phyloP scores from a whole-genome alignment of 2,888 invertebrate species.

The Mythimna albipuncta region DNA sequence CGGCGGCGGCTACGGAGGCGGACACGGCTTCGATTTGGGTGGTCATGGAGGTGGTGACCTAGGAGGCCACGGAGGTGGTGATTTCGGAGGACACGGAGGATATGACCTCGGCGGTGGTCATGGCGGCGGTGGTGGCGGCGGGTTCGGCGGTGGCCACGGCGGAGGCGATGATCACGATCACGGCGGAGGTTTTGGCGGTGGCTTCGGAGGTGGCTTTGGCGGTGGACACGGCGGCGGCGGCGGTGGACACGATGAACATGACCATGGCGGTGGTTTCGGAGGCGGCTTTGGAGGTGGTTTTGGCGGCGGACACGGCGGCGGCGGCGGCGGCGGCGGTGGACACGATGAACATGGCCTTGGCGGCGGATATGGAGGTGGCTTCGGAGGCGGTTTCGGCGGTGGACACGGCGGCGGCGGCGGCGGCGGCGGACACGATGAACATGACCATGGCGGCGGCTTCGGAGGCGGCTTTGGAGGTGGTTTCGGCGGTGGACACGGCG shows the following conservation, averaged over 20 bases:
- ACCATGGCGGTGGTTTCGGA: conserved; percentile 63
- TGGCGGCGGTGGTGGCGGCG: conserved; percentile 56
- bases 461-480: conserved; percentile 62
- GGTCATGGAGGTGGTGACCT: conserved; percentile 51
- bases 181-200: conserved; percentile 62
- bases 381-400: conserved; percentile 73
- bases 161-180: conserved; percentile 67
- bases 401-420: conserved; percentile 63
- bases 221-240: conserved; percentile 68
- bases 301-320: conserved; percentile 62
- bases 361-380: conserved; percentile 66
- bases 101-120: conserved; percentile 57
- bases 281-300: conserved; percentile 63
- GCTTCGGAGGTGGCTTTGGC: conserved; percentile 62
- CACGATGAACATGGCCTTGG: conserved; percentile 63
- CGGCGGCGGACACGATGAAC: conserved; percentile 67
- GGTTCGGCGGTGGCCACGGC: conserved; percentile 61
- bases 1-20: conserved; percentile 67
- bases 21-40: conserved; percentile 72
- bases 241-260: conserved; percentile 67
- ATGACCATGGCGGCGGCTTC: conserved; percentile 64
- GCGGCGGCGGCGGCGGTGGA: conserved; percentile 61
- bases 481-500: conserved; percentile 65
- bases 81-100: conserved; percentile 65
- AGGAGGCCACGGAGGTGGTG: conserved; percentile 76